Base-by-base conservation (phyloP, 2,888 invertebrate genomes). In the Chrysopilus asiliformis region DNA sequence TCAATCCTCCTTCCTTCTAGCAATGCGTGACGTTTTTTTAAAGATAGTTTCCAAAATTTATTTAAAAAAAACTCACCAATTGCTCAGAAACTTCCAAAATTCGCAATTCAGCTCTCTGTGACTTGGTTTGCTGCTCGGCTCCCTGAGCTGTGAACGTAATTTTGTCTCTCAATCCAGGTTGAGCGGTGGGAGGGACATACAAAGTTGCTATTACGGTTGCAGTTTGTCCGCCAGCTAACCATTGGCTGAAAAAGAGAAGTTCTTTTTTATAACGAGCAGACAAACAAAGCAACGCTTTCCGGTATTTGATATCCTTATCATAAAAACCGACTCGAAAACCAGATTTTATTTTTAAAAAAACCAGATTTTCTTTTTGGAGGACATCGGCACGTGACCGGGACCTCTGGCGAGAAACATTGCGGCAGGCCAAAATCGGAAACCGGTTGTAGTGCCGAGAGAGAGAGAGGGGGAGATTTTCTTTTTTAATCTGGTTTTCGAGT, bases 131-230 rank as follows among this genome's bases (percentile, higher is more conserved):
- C 27, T 54, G 54, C 32, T 58, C 61, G 3, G 53, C 45, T 10
- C 67, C 67, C 33, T 56, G 54, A 13, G 72, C 74, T 0, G 69
- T 71, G 43, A 80, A 77, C 1, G 72, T 74, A 42, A 80, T 68
- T 22, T 69, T 64, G 43, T 79, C 77, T 6, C 69, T 65, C 5
- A 69, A 68, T 1, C 70, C 71, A 2, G 67, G 58, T n/a, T 67
- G 62, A 0, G 70, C 64, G 30, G 60, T 51, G 8, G 64, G 40
- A 1, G 68, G 64, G 27, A 71, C 64, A 2, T 58, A 50, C 0
- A 70, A 53, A 3, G 65, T 68, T 2, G 79, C 67, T 2, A 71
- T 67, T 5, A 75, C 71, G 12, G 67, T 71, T 1, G 53, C 56
- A 0, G 72, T 75, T 54, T 76, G 73, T 5, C 49, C 50, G 5